These are phyloP conservation scores for human (Homo sapiens) DNA, from an alignment of 2,113 vertebrate species.

Conservation along the genomic window DNA sequence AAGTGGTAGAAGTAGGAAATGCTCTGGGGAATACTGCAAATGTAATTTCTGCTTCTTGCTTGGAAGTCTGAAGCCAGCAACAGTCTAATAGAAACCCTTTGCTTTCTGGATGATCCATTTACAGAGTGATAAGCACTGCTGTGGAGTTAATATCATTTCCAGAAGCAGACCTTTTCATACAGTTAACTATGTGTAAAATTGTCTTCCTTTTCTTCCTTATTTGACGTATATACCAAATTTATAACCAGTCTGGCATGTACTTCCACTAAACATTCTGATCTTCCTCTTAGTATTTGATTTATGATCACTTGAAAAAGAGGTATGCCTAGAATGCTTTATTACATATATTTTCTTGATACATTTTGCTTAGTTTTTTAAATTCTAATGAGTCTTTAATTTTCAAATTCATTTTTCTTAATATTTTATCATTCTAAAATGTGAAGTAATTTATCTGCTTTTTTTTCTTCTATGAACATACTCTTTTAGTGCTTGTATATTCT, in stretches of 20 bases:
- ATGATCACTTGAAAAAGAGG: constrained; percentile 32
- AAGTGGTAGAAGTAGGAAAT: constrained; percentile 34
- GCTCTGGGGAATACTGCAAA: constrained; percentile 56
- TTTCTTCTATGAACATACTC: background rate
- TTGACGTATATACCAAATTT: constrained; percentile 56
- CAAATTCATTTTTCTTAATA: background rate
- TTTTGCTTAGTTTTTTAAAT: constrained; percentile 28
- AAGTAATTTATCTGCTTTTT: background rate
- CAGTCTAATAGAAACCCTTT: constrained; percentile 51
- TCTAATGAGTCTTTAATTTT: background rate
- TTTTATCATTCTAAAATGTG: background rate
- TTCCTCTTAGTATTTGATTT: constrained; percentile 62
- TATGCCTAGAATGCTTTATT: background rate
- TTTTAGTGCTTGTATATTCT: background rate
- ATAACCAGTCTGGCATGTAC: constrained; percentile 23
- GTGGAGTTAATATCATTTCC: constrained; percentile 58
- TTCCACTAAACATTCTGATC: constrained; percentile 34
- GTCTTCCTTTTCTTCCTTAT: constrained; percentile 62
- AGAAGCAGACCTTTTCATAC: constrained; percentile 64
- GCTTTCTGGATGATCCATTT: constrained; percentile 47
- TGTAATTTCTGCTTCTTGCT: constrained; percentile 46
- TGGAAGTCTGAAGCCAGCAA: constrained; percentile 28
- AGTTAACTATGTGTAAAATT: constrained; percentile 74
- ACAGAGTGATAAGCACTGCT: constrained; percentile 31
- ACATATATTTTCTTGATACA: background rate